Percentiles rank a stretch among this genome's conserved stretches.
phyloP scores from a whole-genome alignment of 2,888 invertebrate species.

The Autographa pulchrina region DNA sequence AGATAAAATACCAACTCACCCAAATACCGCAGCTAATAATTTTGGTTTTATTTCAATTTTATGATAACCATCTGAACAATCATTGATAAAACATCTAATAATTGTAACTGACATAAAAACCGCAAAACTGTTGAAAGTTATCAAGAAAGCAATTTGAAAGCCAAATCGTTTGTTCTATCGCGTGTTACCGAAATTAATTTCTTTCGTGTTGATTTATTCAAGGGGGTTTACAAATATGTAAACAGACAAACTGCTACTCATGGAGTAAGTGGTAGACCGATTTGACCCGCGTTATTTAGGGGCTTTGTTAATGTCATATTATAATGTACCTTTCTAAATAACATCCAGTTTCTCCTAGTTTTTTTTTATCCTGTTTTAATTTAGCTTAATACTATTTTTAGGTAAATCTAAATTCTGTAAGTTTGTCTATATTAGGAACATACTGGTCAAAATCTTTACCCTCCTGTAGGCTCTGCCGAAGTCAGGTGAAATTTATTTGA shows the following conservation, averaged over 20 bases:
- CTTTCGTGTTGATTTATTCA: constrained; percentile 72
- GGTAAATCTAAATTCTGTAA: too few relatives aligned
- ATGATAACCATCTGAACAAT: constrained; percentile 72
- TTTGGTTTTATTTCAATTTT: constrained; percentile 62
- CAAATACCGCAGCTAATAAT: constrained; percentile 38
- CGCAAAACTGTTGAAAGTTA: constrained; percentile 77
- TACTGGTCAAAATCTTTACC: too few relatives aligned
- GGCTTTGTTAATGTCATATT: too few relatives aligned
- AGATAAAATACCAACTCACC: not conserved
- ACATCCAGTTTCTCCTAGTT: too few relatives aligned
- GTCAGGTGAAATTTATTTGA: too few relatives aligned
- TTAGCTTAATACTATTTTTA: too few relatives aligned
- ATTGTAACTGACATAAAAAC: constrained; percentile 76
- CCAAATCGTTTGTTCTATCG: constrained; percentile 79
- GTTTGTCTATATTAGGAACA: too few relatives aligned
- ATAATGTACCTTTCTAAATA: too few relatives aligned
- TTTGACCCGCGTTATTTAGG: not conserved
- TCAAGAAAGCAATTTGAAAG: constrained; percentile 79
- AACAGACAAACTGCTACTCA: constrained; percentile 11
- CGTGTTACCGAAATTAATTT: constrained; percentile 86
- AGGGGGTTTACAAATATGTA: constrained; percentile 56
- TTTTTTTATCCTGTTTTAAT: too few relatives aligned
- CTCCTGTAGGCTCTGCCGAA: too few relatives aligned
- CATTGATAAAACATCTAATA: constrained; percentile 73
- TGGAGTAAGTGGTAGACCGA: not conserved